Evolutionary conservation across 2,797 vertebrate genomes (phyloP), one percentile per base, ranked within the genome.

Genomic region (Echiichthys vipera): DNA sequence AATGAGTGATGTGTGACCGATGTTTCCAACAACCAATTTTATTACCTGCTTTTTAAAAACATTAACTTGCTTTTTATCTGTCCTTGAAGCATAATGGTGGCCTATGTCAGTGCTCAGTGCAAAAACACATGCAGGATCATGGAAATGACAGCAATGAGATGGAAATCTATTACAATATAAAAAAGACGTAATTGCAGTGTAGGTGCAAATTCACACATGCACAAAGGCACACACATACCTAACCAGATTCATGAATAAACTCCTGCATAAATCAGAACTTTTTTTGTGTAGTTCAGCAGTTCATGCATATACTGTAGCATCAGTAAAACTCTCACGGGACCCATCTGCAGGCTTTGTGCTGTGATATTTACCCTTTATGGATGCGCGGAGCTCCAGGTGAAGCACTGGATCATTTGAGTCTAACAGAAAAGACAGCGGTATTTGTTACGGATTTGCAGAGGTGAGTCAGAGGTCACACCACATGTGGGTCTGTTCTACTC

Each of bases 401-500:
- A 59, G 84, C 51, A 37, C 43, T 7, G 59, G 74, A 87, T 87
- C 69, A 62, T 87, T 77, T 83, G 49, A 77, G 71, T 81, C 73
- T 43, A 83, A 81, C 74, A 47, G 64, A 55, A 76, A 58, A 84
- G 63, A 80, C 46, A 24, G 54, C 20, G 30, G 66, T 58, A 74
- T 90, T 91, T 91, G 78, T 75, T 40, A 18, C 49, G 61, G 74
- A 84, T 90, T 85, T 84, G 81, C 53, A 0, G 71, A 90, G 88
- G 85, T 88, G 78, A 89, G 87, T 87, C 83, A 80, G 87, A 85
- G 89, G 84, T 90, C 74, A 67, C 50, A 59, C 43, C 51, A 25
- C 74, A 74, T 80, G 76, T 45, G 81, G 66, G 43, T 63, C 74
- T 50, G 66, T 57, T 71, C 66, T 37, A 51, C 81, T 83, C 83